Evolutionary conservation across 2,888 invertebrate species (phyloP), one percentile per base, ranked within the genome.

Genomic region (Lucinisca nassula): DNA sequence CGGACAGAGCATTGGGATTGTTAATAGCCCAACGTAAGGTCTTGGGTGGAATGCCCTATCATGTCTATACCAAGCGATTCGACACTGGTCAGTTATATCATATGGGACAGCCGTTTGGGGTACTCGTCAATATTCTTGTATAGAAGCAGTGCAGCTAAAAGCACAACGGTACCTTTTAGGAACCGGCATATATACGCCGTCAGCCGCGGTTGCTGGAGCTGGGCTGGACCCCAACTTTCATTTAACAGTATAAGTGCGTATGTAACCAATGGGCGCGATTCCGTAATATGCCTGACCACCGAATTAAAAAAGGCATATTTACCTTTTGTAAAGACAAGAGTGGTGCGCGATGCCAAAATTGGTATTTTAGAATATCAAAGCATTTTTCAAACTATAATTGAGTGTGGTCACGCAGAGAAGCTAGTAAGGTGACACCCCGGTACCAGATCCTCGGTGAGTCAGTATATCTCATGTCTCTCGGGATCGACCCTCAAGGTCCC

Each of bases 71-170:
- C 32, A 77, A 67, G 37, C 30, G 77, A 82, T 38, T 76, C 67
- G 2, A 67, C 40, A 32, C 49, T 70, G 21, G 61, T 30, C 40
- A 4, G 51, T 76, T 1, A 70, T 82, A 17, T 38, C 27, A 30
- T 82, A 82, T 40, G 76, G 82, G 14, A 35, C 67, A 21, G 61
- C 82, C 12, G 32, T 82, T 27, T 82, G 82, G 77, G 82, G 70
- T 1, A 70, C 72, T 30, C 17, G 51, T 0, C 32, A 67, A 24
- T 45, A 17, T 37, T 8, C 70, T 12, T 82, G 70, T 37, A 67
- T 82, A 14, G 61, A 67, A n/a, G 76, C 76, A n/a, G 49, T 82
- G 27, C 77, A 82, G 37, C 45, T 77, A 35, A 10, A 37, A 8
- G 82, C 76, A 10, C 2, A 35, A 12, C n/a, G 82, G 2, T 82